Base-by-base conservation (phyloP, 1,140 invertebrate genomes). In the Pseudobourletiella spinata region DNA sequence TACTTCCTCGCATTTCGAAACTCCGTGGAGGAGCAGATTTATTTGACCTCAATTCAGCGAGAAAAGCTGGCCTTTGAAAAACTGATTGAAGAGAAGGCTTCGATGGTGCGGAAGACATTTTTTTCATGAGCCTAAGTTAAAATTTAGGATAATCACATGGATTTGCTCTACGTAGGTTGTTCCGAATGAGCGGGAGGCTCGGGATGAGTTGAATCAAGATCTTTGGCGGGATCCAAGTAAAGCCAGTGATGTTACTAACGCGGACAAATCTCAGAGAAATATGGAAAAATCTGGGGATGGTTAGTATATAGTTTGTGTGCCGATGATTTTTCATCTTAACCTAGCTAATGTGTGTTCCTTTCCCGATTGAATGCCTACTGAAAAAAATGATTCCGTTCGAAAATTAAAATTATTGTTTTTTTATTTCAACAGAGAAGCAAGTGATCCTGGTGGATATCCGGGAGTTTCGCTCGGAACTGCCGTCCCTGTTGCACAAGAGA, bases 381-480 rank as follows among this genome's bases (percentile, higher is more conserved):
- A n/a, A n/a, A n/a, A n/a, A n/a, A n/a, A n/a, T n/a, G n/a, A n/a
- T n/a, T n/a, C n/a, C n/a, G n/a, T n/a, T n/a, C n/a, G n/a, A n/a
- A n/a, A n/a, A n/a, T n/a, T n/a, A n/a, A n/a, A 42, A 20, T 55
- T 43, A 30, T 54, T 55, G n/a, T 44, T 43, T 22, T 25, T 56
- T 57, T 64, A 11, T 35, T 46, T 30, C 18, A 46, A n/a, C 22
- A 65, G 59, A 43, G 78, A 77, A 54, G 28, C 79, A 81, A 1
- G 74, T 85, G 72, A 78, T 98, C 15, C 89, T 98, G 70, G 93
- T 99, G 22, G 97, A 99, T 76, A 95, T 98, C 86, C 81, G 97
- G 72, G 97, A 99, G 77, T 99, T 99, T 74, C 82, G 95, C 50
- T 95, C 92, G 65, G 95, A 98, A 75, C 77, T 99, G 18, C 97